phyloP scores from a whole-genome alignment of 2,888 invertebrate species.

The Drosophila kokeensis region DNA sequence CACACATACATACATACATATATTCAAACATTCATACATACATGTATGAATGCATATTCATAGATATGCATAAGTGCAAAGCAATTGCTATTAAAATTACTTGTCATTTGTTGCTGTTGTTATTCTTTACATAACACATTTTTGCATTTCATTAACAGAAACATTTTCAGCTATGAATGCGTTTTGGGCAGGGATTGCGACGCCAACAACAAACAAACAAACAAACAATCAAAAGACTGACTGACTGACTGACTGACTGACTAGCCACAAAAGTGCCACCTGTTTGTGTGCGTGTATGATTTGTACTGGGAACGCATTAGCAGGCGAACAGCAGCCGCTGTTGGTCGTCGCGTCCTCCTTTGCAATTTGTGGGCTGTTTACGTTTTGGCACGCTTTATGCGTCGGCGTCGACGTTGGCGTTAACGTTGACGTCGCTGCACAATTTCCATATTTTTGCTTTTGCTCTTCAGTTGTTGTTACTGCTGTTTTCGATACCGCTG shows the following conservation, averaged over 20 bases:
- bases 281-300: conserved; percentile 35
- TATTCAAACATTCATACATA: conserved; percentile 4
- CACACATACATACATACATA: conserved; percentile 2
- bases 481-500: conserved; percentile 22
- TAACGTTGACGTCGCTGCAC: conserved; percentile 43
- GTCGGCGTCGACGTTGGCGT: conserved; percentile 27
- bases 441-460: conserved; percentile 54
- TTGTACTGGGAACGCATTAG: conserved; percentile 44
- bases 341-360: conserved; percentile 14
- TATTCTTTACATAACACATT: conserved; percentile 70
- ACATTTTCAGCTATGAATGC: conserved; percentile 59
- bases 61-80: conserved; percentile 34
- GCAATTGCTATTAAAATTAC: conserved; percentile 69
- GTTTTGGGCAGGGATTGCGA: conserved; percentile 44
- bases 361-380: conserved; percentile 33
- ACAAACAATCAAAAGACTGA: neutral
- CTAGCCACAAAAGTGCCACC: conserved; percentile 34
- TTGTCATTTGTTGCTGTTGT: conserved; percentile 34
- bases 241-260: neutral
- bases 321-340: conserved; percentile 60
- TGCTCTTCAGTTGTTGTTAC: conserved; percentile 16
- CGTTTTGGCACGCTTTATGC: conserved; percentile 64
- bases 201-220: conserved; percentile 3
- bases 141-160: conserved; percentile 69
- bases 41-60: conserved; percentile 32